phyloP scores from a whole-genome alignment of 2,113 vertebrate species.

The Puma concolor region DNA sequence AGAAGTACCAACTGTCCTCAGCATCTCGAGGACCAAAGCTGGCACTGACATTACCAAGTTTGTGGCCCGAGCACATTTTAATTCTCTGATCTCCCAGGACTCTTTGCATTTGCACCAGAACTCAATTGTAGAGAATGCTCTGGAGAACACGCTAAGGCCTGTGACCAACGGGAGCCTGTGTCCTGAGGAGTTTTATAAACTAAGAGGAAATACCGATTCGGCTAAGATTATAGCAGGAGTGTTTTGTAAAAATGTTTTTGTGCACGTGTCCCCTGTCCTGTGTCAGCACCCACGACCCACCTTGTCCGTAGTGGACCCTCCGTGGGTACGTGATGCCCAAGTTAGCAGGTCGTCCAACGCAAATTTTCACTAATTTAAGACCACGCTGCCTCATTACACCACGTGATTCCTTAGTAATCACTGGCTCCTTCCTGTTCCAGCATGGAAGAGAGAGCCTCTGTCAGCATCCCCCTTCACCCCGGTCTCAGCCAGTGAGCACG shows the following conservation, averaged over 20 bases:
- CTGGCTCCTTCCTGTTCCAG: not conserved
- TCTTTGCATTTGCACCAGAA: not conserved
- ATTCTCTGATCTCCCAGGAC: not conserved
- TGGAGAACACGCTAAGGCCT: not conserved
- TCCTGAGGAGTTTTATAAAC: not conserved
- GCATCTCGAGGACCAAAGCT: not conserved
- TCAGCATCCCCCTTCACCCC: accelerated
- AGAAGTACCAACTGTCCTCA: not conserved
- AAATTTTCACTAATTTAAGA: not conserved
- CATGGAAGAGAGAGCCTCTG: too few relatives aligned
- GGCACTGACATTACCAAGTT: not conserved
- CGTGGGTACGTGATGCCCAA: not conserved
- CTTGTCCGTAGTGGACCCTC: not conserved
- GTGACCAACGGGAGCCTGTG: accelerated
- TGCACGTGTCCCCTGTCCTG: accelerated
- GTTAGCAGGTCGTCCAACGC: not conserved
- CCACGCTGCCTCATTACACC: not conserved
- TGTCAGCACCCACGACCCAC: too few relatives aligned
- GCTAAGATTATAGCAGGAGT: not conserved
- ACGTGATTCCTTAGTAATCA: accelerated
- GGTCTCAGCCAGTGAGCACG: not conserved
- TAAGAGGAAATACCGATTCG: not conserved
- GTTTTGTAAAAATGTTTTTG: not conserved
- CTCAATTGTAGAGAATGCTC: not conserved
- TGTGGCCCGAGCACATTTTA: not conserved